Conservation (phyloP, 2,888 invertebrate genomes). For the Andrena bucephala region DNA sequence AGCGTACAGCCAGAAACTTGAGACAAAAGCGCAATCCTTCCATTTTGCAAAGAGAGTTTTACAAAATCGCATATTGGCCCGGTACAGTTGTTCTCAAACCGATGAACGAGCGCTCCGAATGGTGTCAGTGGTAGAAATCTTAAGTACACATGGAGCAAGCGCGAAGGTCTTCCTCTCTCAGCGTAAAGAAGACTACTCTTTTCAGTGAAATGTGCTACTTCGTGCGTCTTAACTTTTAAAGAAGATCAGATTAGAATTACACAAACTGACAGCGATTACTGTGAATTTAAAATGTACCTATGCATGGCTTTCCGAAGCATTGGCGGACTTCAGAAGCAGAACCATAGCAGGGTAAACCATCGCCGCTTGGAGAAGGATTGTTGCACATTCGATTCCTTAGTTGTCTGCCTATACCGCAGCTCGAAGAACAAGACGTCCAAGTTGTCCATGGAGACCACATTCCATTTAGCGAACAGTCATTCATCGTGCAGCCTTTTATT, state of each 20-base stretch:
- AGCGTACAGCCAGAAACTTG: conserved; percentile 61
- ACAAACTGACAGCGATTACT: background rate
- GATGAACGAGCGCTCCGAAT: conserved; percentile 85
- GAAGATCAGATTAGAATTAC: background rate
- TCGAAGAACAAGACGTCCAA: conserved; percentile 87
- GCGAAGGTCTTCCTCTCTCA: conserved; percentile 83
- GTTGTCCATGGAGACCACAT: conserved; percentile 87
- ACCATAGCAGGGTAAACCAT: conserved; percentile 84
- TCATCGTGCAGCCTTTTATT: conserved; percentile 84
- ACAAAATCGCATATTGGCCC: conserved; percentile 80
- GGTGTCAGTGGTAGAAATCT: conserved; percentile 85
- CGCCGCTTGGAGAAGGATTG: conserved; percentile 87
- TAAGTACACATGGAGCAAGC: conserved; percentile 85
- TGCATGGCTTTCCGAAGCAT: conserved; percentile 85
- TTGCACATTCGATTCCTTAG: conserved; percentile 87
- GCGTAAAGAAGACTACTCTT: conserved; percentile 85
- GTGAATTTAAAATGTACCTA: conserved; percentile 69
- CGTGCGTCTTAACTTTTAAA: conserved; percentile 78
- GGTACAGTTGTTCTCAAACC: conserved; percentile 82
- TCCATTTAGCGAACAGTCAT: conserved; percentile 85
- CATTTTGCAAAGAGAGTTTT: conserved; percentile 63
- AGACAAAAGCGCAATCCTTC: conserved; percentile 64
- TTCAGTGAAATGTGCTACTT: conserved; percentile 85
- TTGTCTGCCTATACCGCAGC: conserved; percentile 87
- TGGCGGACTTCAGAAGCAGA: conserved; percentile 84